Evolutionary conservation across 2,113 vertebrate genomes (phyloP).

Genomic region (Phasianus colchicus): DNA sequence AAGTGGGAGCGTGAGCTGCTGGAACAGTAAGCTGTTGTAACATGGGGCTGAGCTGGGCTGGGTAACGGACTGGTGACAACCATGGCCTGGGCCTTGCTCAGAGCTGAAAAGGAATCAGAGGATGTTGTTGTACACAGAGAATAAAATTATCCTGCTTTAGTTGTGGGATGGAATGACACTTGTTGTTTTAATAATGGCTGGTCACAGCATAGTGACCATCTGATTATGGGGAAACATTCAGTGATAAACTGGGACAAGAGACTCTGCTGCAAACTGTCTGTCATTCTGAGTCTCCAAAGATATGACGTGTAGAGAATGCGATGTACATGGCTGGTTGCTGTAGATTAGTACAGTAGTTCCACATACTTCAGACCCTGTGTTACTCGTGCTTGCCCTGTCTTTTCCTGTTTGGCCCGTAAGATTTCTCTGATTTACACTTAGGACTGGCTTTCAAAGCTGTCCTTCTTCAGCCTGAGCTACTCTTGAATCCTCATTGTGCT

Average conservation of each 20-base stretch:
- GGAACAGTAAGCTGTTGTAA: neutral
- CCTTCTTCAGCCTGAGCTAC: neutral
- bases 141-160: neutral
- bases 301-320: neutral
- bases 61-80: neutral
- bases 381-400: neutral
- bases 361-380: fast-evolving
- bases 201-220: neutral
- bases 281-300: neutral
- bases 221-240: neutral
- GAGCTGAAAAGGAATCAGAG: neutral
- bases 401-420: neutral
- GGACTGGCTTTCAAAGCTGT: neutral
- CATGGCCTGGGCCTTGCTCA: neutral
- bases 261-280: neutral
- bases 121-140: neutral
- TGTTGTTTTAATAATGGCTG: neutral
- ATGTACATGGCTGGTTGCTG: fast-evolving
- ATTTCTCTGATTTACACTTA: neutral
- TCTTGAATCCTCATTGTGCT: neutral
- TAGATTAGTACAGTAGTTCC: neutral
- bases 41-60: neutral
- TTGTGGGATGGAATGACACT: neutral
- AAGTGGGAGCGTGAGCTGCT: neutral
- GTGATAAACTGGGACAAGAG: neutral